phyloP scores from a whole-genome alignment of 1,140 invertebrate genomes.

The Drosophila novamexicana region DNA sequence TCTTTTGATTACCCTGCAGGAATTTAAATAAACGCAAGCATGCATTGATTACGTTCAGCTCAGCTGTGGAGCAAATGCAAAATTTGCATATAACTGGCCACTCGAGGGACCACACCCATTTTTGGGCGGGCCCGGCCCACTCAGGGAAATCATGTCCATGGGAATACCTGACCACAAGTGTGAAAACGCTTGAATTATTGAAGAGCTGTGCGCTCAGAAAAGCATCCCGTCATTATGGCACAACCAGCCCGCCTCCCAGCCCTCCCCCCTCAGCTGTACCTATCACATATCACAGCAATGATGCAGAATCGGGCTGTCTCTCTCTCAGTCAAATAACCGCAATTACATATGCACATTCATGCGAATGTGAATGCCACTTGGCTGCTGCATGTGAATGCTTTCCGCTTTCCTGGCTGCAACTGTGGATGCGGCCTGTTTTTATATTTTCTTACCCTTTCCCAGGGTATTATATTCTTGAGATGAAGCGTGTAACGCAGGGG shows the following conservation, averaged over 20 bases:
- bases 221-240: slow-evolving; percentile 34
- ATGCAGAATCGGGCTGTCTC: slow-evolving; percentile 7
- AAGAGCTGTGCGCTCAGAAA: slow-evolving; percentile 34
- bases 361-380: slow-evolving; percentile 69
- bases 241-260: background rate
- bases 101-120: background rate
- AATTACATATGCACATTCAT: slow-evolving; percentile 81
- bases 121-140: slow-evolving; percentile 5
- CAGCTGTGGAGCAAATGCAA: slow-evolving; percentile 1
- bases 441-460: too few species aligned
- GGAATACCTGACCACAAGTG: slow-evolving; percentile 69
- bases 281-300: background rate
- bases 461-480: too few species aligned
- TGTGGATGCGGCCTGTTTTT: background rate
- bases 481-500: too few species aligned
- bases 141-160: slow-evolving; percentile 34
- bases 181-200: slow-evolving; percentile 81
- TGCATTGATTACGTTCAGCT: slow-evolving; percentile 25
- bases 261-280: background rate
- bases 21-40: slow-evolving; percentile 31
- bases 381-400: slow-evolving; percentile 39
- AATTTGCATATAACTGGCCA: slow-evolving; percentile 21
- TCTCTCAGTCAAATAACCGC: slow-evolving; percentile 58
- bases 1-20: slow-evolving; percentile 17
- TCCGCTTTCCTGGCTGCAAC: background rate